These are phyloP conservation scores for Zosterops borbonicus DNA, from an alignment of 2,113 vertebrate genomes.

Conservation along the genomic window DNA sequence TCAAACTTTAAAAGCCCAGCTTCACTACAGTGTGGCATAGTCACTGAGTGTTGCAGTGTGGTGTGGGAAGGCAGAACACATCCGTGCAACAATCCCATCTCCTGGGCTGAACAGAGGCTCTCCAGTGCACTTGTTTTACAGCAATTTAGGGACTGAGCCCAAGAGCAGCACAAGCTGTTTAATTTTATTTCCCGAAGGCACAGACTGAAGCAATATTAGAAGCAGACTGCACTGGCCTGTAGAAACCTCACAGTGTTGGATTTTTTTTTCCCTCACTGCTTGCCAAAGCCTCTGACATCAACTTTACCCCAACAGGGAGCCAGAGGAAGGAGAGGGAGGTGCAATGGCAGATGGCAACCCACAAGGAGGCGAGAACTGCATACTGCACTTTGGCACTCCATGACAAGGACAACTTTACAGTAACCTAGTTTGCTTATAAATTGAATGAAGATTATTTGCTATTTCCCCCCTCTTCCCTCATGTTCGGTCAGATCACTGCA, in stretches of 20 bases:
- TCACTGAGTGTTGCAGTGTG: background rate
- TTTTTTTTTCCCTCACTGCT: background rate
- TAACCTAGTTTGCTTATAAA: conserved; percentile 57
- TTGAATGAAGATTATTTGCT: background rate
- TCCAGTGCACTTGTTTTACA: background rate
- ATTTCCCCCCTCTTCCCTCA: fast-evolving
- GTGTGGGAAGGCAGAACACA: background rate
- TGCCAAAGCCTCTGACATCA: conserved; percentile 9
- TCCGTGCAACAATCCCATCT: background rate
- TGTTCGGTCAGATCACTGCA: background rate
- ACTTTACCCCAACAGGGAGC: conserved; percentile 24
- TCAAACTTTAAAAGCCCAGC: background rate
- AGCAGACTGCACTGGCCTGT: background rate
- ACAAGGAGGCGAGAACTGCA: conserved; percentile 37
- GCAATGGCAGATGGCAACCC: conserved; percentile 55
- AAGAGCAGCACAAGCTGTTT: background rate
- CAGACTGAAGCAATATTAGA: background rate
- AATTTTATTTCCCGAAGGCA: background rate
- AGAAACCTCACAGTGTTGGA: background rate
- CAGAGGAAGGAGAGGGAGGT: conserved; percentile 23
- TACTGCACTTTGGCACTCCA: conserved; percentile 35
- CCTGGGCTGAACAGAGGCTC: background rate
- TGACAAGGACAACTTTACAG: conserved; percentile 40
- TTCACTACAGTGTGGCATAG: background rate
- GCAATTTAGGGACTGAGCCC: fast-evolving